These are phyloP conservation scores for Drymodes brunneopygia DNA, from an alignment of 2,113 vertebrate species.

Conservation along the genomic window DNA sequence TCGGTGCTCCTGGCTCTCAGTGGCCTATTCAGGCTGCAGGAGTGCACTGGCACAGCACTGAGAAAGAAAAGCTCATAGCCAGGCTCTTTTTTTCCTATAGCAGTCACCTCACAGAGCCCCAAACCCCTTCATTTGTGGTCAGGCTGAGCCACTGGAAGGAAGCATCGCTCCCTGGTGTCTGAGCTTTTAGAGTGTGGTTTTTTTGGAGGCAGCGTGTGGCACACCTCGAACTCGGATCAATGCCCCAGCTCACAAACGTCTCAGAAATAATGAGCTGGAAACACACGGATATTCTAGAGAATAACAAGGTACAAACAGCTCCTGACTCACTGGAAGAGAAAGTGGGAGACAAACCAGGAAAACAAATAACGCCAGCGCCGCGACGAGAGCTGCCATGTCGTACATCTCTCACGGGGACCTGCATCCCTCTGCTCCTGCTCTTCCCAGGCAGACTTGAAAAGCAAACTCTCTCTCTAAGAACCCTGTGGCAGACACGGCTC, in stretches of 20 bases:
- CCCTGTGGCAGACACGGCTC: background rate
- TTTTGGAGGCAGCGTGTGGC: background rate
- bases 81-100: background rate
- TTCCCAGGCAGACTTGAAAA: background rate
- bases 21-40: background rate
- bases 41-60: background rate
- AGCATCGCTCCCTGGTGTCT: background rate
- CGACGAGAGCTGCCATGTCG: background rate
- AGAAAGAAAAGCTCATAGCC: background rate
- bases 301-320: background rate
- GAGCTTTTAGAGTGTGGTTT: background rate
- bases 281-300: background rate
- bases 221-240: slow-evolving; percentile 2
- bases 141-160: background rate
- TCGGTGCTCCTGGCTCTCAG: background rate
- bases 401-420: background rate
- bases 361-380: background rate
- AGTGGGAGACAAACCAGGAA: background rate
- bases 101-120: background rate
- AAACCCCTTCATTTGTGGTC: background rate
- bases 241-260: background rate
- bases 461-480: background rate
- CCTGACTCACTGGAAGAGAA: background rate
- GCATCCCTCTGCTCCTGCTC: background rate
- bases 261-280: slow-evolving; percentile 35